These are phyloP conservation scores for Amorpha juglandis DNA, from an alignment of 2,888 invertebrate species.

Conservation along the genomic window DNA sequence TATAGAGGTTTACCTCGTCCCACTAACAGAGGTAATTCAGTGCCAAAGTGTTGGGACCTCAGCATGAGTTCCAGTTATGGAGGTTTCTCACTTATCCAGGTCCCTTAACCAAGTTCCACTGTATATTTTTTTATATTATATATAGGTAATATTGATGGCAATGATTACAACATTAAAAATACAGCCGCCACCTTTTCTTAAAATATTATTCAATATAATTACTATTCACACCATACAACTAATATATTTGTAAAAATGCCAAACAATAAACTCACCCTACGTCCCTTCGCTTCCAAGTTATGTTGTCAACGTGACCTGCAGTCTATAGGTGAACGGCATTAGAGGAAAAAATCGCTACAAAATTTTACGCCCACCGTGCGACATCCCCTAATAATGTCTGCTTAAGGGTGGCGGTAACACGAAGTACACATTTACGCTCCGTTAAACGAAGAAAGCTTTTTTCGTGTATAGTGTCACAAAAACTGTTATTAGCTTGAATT, in stretches of 20 bases:
- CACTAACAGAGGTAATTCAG: no score
- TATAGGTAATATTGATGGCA: no score
- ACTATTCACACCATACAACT: slow-evolving; percentile 18
- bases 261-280: slow-evolving; percentile 23
- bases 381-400: slow-evolving; percentile 83
- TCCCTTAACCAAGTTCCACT: no score
- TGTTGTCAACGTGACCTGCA: slow-evolving; percentile 73
- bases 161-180: no score
- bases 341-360: slow-evolving; percentile 80
- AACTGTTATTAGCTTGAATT: slow-evolving; percentile 83
- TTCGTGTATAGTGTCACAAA: slow-evolving; percentile 84
- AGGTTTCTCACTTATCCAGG: no score
- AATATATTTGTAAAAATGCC: slow-evolving; percentile 23
- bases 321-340: slow-evolving; percentile 68
- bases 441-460: slow-evolving; percentile 83
- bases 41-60: no score
- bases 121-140: no score
- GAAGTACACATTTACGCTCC: slow-evolving; percentile 84
- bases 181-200: not conserved
- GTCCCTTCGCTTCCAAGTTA: slow-evolving; percentile 56
- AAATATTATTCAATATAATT: slow-evolving; percentile 5
- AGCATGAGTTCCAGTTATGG: no score
- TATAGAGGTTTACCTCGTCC: no score
- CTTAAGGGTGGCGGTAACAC: slow-evolving; percentile 81
- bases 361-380: slow-evolving; percentile 76